Conservation (phyloP, 2,888 invertebrate genomes). For the Oxycera nigricornis region DNA sequence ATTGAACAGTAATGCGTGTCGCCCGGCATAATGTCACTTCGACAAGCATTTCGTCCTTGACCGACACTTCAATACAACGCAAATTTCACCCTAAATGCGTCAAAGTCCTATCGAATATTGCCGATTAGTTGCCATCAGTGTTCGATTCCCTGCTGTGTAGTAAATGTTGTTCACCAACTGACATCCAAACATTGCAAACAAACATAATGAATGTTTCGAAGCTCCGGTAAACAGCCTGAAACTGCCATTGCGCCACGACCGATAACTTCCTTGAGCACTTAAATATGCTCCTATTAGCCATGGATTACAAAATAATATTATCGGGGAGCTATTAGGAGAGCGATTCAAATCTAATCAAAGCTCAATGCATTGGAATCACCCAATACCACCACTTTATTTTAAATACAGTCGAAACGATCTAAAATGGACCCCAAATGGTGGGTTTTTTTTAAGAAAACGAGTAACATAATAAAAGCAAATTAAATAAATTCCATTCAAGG, state of each 20-base stretch:
- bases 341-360: too few relatives aligned
- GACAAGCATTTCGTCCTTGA: background rate
- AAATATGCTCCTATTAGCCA: background rate
- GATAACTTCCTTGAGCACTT: background rate
- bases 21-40: background rate
- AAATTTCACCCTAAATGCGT: background rate
- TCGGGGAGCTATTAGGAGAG: background rate
- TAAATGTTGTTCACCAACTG: background rate
- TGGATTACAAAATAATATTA: background rate
- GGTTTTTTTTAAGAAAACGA: too few relatives aligned
- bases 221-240: background rate
- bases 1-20: background rate
- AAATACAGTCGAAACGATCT: too few relatives aligned
- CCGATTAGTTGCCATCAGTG: background rate
- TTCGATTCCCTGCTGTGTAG: background rate
- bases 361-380: too few relatives aligned
- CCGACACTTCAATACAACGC: background rate
- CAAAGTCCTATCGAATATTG: background rate
- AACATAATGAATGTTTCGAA: constrained; percentile 5
- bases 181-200: background rate
- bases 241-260: background rate
- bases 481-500: too few relatives aligned
- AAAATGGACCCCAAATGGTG: too few relatives aligned
- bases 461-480: too few relatives aligned
- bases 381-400: too few relatives aligned